phyloP scores from a whole-genome alignment of 2,888 invertebrate genomes.

The Thera britannica region DNA sequence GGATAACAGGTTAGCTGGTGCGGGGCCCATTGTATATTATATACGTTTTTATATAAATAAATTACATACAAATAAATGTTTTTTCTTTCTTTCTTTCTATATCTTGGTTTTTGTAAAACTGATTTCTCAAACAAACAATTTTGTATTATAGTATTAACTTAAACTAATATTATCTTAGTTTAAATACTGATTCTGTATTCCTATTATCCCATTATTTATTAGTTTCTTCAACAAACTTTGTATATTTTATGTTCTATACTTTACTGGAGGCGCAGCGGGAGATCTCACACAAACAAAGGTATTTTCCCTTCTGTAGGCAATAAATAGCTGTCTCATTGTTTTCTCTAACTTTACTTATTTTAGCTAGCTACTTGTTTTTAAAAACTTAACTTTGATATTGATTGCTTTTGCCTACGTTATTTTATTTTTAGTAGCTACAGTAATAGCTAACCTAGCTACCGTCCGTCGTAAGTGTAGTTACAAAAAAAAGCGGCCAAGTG shows the following conservation, averaged over 20 bases:
- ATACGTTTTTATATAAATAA: too few species aligned
- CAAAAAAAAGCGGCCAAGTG: too few species aligned
- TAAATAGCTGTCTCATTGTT: conserved; percentile 37
- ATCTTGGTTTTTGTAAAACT: too few species aligned
- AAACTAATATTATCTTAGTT: too few species aligned
- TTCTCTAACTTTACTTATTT: conserved; percentile 22
- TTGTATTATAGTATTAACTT: too few species aligned
- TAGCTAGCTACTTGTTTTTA: conserved; percentile 4
- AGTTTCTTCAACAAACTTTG: not conserved
- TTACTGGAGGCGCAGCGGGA: conserved; percentile 24
- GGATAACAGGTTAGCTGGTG: too few species aligned
- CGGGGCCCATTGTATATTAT: too few species aligned
- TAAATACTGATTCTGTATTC: too few species aligned
- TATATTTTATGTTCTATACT: not conserved
- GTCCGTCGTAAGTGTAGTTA: too few species aligned
- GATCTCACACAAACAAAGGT: conserved; percentile 37
- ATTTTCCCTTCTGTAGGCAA: conserved; percentile 31
- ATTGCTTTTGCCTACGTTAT: not conserved
- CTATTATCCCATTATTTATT: not conserved
- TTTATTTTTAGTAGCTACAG: not conserved
- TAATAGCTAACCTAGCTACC: not conserved
- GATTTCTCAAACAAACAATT: too few species aligned
- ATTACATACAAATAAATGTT: too few species aligned
- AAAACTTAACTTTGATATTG: conserved; percentile 10
- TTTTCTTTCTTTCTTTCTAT: too few species aligned